These are phyloP conservation scores for Falco columbarius DNA, from an alignment of 2,797 vertebrate species.

Conservation along the genomic window DNA sequence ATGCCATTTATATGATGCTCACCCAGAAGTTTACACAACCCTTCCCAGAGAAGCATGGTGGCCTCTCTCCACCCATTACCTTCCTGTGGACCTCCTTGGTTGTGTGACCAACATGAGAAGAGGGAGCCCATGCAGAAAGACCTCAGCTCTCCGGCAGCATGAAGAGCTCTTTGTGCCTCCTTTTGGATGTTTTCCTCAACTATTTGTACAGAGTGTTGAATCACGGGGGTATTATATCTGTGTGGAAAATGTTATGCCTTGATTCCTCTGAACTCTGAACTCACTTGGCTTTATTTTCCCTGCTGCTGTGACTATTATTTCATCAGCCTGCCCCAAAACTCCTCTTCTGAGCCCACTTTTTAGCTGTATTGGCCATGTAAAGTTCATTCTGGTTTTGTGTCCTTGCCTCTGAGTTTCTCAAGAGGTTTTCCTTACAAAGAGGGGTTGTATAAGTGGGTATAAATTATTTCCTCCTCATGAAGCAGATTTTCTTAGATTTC, in stretches of 20 bases:
- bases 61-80: not conserved
- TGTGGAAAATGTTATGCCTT: not conserved
- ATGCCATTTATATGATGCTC: not conserved
- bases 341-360: not conserved
- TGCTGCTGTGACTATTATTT: not conserved
- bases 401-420: not conserved
- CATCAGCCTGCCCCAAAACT: not conserved
- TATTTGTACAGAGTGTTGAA: not conserved
- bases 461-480: not conserved
- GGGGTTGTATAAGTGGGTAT: not conserved
- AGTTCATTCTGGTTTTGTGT: not conserved
- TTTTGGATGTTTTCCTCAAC: not conserved
- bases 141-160: not conserved
- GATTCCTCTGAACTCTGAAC: not conserved
- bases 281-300: not conserved
- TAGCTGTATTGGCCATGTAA: not conserved
- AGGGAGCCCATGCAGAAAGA: not conserved
- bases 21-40: not conserved
- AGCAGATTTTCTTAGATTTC: not conserved
- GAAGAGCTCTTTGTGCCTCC: not conserved
- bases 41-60: not conserved
- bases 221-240: rapidly evolving
- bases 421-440: not conserved
- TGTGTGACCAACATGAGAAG: not conserved
- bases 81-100: not conserved